These are phyloP conservation scores for Chelonus insularis DNA, from an alignment of 1,140 invertebrate species.

Conservation along the genomic window DNA sequence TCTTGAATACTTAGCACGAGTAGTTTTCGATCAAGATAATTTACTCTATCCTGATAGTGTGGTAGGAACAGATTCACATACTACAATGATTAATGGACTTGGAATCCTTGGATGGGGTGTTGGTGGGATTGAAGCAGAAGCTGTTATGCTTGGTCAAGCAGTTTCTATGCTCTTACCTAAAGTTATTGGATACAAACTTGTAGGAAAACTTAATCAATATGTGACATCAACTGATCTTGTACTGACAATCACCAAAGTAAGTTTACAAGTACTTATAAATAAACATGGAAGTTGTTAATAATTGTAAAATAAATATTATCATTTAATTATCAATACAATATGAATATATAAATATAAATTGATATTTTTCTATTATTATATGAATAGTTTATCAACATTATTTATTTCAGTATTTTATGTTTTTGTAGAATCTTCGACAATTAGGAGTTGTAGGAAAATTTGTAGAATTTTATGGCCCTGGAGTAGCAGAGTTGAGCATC, in stretches of 20 bases:
- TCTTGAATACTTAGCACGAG: constrained; percentile 91
- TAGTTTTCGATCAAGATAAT: constrained; percentile 82
- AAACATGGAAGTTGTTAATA: too few relatives aligned
- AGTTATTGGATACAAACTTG: constrained; percentile 92
- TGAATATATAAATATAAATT: too few relatives aligned
- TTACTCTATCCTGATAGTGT: constrained; percentile 91
- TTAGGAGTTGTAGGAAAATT: constrained; percentile 97
- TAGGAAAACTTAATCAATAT: constrained; percentile 78
- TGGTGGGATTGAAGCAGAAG: constrained; percentile 85
- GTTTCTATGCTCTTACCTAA: constrained; percentile 95
- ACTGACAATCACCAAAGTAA: constrained; percentile 94
- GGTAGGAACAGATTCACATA: constrained; percentile 98
- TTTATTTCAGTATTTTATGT: background rate
- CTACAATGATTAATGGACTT: constrained; percentile 97
- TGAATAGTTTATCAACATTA: too few relatives aligned
- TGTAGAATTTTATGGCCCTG: constrained; percentile 97
- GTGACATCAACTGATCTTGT: constrained; percentile 98
- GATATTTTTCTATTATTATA: too few relatives aligned
- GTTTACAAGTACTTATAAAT: too few relatives aligned
- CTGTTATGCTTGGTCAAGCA: constrained; percentile 92
- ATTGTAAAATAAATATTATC: too few relatives aligned
- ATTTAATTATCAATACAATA: too few relatives aligned
- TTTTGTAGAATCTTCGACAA: constrained; percentile 81
- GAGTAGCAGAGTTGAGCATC: constrained; percentile 86
- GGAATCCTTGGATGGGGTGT: constrained; percentile 81